A percentile compares a stretch with the other conserved stretches of the same genome.
phyloP scores from a whole-genome alignment of 2,113 vertebrate genomes.

The Boulengerochromis microlepis region DNA sequence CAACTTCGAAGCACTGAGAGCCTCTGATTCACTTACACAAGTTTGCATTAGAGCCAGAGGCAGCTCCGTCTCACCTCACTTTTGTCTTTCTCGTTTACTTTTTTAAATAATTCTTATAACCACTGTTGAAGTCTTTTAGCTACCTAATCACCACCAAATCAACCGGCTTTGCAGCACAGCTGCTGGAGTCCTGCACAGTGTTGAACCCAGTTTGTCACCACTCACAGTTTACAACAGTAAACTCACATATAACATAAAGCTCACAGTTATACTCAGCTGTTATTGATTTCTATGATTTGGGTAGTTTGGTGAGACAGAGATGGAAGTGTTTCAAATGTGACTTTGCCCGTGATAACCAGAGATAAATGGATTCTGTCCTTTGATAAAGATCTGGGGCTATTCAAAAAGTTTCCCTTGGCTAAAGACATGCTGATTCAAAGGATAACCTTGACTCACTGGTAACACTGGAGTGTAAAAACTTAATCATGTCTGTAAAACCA shows the following conservation, averaged over 20 bases:
- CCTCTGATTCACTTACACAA: neutral
- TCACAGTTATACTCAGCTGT: neutral
- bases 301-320: neutral
- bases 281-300: neutral
- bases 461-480: neutral
- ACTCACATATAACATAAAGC: neutral
- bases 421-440: neutral
- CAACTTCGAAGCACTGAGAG: neutral
- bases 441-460: neutral
- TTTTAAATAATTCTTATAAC: neutral
- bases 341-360: neutral
- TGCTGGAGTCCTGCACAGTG: neutral
- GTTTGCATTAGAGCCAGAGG: neutral
- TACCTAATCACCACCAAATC: neutral
- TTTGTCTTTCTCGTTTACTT: neutral
- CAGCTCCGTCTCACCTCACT: neutral
- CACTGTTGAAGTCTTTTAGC: neutral
- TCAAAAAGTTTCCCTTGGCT: neutral
- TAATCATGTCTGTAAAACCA: neutral
- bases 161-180: neutral
- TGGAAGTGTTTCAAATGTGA: neutral
- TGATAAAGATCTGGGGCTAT: neutral
- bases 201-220: neutral
- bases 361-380: neutral
- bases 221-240: neutral